These are phyloP conservation scores for Asteroscopus sphinx DNA, from an alignment of 2,888 invertebrate species.

Conservation along the genomic window DNA sequence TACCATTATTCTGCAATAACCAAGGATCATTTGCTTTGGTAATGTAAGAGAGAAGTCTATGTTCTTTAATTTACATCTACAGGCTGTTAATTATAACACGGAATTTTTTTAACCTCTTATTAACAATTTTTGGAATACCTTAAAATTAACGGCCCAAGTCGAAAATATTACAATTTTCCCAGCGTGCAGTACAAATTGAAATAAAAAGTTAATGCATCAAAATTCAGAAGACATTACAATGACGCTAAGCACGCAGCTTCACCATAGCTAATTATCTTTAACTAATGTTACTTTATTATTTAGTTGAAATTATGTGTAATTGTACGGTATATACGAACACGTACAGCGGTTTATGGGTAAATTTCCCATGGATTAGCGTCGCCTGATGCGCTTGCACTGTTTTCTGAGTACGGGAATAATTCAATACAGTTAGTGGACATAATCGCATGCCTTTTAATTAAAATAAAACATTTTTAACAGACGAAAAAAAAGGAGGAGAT, in stretches of 20 bases:
- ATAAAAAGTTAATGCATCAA: conserved; percentile 10
- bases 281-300: conserved; percentile 43
- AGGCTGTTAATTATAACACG: conserved; percentile 7
- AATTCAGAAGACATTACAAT: conserved; percentile 41
- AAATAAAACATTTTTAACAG: conserved; percentile 59
- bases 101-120: conserved; percentile 10
- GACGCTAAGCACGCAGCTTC: conserved; percentile 13
- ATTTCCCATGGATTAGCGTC: conserved; percentile 74
- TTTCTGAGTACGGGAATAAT: conserved; percentile 70
- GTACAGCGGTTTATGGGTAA: conserved; percentile 58
- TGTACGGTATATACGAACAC: conserved; percentile 57
- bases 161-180: conserved; percentile 18
- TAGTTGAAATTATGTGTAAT: conserved; percentile 56
- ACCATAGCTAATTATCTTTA: conserved; percentile 46
- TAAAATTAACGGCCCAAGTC: conserved; percentile 29
- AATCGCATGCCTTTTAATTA: conserved; percentile 67
- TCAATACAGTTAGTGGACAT: conserved; percentile 67
- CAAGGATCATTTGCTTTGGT: background rate
- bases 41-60: conserved; percentile 3
- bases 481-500: no score
- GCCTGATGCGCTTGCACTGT: conserved; percentile 55
- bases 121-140: conserved; percentile 26
- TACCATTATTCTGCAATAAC: background rate
- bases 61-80: conserved; percentile 8
- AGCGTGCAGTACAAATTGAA: background rate